Base-by-base conservation (phyloP, 2,113 vertebrate species). In the Istiophorus platypterus region DNA sequence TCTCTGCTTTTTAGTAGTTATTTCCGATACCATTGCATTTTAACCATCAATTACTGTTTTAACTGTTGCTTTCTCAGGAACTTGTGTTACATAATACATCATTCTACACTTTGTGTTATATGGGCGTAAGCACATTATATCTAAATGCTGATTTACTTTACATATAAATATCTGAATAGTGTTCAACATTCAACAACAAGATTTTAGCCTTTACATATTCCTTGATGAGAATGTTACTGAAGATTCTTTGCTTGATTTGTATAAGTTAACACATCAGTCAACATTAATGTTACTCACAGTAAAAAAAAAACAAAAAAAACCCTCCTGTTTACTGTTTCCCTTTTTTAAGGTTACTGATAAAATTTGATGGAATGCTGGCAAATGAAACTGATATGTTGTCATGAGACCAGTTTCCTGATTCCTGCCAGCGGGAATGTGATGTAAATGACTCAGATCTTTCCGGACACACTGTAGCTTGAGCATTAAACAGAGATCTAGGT, bases 401-500 rank as follows among this genome's bases (percentile, higher is more conserved):
- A 18, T 24, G 14, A 42, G 27, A 51, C 52, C 18, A 27, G 29
- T 68, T 72, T 45, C 34, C 37, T 22, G 42, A 57, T 26, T 47
- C 37, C 12, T 63, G 57, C n/a, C 47, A 58, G 58, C 41, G 6
- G 11, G 31, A 34, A 54, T 57, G 18, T 51, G 37, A 41, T 51
- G 62, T 73, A 63, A 73, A 42, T 54, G 56, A 78, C 47, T 61
- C 20, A 0, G 7, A 61, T 51, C 37, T 72, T n/a, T 11, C 2
- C 27, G 20, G 69, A 81, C 57, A 57, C 65, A 10, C 5, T 41
- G 45, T 62, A 34, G 58, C 59, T 61, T 78, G 42, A 66, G 66
- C 27, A 61, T 70, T 57, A 51, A 76, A 73, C 39, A 42, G 45
- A 56, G 57, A 87, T 45, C 54, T 66, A 5, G 56, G 62, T 81